Evolutionary conservation across 2,113 vertebrate genomes (phyloP).

Genomic region (Speoplatyrhinus poulsoni): DNA sequence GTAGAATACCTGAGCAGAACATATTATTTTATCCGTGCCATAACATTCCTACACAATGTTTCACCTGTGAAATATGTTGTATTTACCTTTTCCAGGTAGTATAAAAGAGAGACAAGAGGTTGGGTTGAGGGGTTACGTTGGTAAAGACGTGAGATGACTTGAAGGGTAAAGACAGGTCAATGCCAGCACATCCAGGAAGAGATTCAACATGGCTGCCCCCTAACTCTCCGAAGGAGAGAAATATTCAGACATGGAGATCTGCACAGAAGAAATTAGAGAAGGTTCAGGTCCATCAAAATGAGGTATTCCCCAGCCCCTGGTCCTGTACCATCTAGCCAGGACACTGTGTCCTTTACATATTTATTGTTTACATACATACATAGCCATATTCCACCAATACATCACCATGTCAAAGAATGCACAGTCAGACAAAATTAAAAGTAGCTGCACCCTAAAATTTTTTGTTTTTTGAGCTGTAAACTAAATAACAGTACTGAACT

Average conservation of each 20-base stretch:
- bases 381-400: too few species aligned
- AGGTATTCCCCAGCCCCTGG: too few species aligned
- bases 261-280: neutral
- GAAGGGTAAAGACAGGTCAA: conserved; percentile 57
- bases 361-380: too few species aligned
- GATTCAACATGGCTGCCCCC: conserved; percentile 65
- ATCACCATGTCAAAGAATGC: too few species aligned
- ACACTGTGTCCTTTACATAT: too few species aligned
- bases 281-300: neutral
- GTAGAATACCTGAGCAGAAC: too few species aligned
- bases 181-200: conserved; percentile 44
- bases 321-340: too few species aligned
- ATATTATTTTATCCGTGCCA: too few species aligned
- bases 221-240: conserved; percentile 32
- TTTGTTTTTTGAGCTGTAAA: too few species aligned
- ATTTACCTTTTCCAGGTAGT: conserved; percentile 56
- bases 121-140: conserved; percentile 49
- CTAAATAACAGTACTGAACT: too few species aligned
- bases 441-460: too few species aligned
- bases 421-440: too few species aligned
- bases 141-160: conserved; percentile 42
- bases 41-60: neutral
- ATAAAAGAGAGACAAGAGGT: conserved; percentile 21
- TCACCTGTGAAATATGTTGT: neutral
- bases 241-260: conserved; percentile 1